Evolutionary conservation across 1,140 invertebrate genomes (phyloP).

Genomic region (Drosophila aff.): DNA sequence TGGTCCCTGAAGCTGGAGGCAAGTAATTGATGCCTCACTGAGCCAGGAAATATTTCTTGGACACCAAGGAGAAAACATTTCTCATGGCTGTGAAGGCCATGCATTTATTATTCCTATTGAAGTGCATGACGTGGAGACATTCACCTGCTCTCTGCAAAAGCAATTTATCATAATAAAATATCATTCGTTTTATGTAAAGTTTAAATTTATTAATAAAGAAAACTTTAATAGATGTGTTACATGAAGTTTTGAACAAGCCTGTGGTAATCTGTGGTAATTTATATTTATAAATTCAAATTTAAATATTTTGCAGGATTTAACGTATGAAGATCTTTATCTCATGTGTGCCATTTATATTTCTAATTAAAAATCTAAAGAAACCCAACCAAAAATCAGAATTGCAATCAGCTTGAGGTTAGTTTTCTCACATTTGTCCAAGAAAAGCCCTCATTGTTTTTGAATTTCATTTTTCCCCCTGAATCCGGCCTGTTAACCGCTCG

Average conservation of each 20-base stretch:
- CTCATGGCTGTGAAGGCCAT: constrained; percentile 7
- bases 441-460: constrained; percentile 16
- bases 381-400: constrained; percentile 3
- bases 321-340: background rate
- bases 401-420: constrained; percentile 56
- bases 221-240: background rate
- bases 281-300: background rate
- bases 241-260: no score
- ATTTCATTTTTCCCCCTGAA: constrained; percentile 3
- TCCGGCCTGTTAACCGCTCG: constrained; percentile 49
- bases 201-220: no score
- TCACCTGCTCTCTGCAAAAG: background rate
- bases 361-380: background rate
- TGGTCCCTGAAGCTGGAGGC: constrained; percentile 7
- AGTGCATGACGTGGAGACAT: constrained; percentile 11
- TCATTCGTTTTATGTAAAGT: background rate
- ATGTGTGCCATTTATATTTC: background rate
- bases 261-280: background rate
- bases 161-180: constrained; percentile 1
- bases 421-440: constrained; percentile 1
- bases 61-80: constrained; percentile 24
- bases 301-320: background rate
- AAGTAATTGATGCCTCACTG: constrained; percentile 54
- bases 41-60: constrained; percentile 30
- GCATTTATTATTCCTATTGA: constrained; percentile 26